Evolutionary conservation across 2,797 vertebrate species (phyloP).

Genomic region (Hapalemur alaotrensis): DNA sequence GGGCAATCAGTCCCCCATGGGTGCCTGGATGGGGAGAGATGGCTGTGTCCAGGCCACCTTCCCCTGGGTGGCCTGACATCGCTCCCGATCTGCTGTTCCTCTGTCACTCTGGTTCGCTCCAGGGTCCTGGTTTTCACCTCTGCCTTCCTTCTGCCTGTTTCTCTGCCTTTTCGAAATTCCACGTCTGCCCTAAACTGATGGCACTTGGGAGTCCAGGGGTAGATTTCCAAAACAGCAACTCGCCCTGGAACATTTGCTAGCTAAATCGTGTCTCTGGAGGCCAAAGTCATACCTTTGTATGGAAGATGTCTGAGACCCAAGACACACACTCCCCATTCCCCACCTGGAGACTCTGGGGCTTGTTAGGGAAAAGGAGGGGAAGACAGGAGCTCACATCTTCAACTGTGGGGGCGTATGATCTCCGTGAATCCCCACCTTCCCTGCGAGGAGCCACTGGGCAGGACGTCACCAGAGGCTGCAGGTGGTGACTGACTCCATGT

Average conservation of each 20-base stretch:
- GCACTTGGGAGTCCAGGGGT: not conserved
- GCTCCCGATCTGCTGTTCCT: not conserved
- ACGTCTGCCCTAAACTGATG: not conserved
- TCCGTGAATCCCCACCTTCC: not conserved
- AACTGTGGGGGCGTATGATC: rapidly evolving
- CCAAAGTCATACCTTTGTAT: not conserved
- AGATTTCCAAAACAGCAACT: not conserved
- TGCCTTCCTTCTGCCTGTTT: not conserved
- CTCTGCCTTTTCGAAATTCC: not conserved
- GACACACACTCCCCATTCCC: not conserved
- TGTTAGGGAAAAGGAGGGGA: not conserved
- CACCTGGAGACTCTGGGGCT: not conserved
- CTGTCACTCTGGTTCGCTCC: not conserved
- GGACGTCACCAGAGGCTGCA: no score
- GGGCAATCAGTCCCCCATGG: not conserved
- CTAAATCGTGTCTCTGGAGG: not conserved
- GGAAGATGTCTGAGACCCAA: not conserved
- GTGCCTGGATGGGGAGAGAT: not conserved
- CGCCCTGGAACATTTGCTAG: not conserved
- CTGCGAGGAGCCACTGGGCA: not conserved
- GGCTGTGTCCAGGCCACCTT: not conserved
- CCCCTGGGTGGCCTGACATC: not conserved
- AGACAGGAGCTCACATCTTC: not conserved
- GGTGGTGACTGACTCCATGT: not conserved
- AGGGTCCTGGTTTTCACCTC: not conserved